phyloP scores from a whole-genome alignment of 2,888 invertebrate genomes.

The Seira ritae region DNA sequence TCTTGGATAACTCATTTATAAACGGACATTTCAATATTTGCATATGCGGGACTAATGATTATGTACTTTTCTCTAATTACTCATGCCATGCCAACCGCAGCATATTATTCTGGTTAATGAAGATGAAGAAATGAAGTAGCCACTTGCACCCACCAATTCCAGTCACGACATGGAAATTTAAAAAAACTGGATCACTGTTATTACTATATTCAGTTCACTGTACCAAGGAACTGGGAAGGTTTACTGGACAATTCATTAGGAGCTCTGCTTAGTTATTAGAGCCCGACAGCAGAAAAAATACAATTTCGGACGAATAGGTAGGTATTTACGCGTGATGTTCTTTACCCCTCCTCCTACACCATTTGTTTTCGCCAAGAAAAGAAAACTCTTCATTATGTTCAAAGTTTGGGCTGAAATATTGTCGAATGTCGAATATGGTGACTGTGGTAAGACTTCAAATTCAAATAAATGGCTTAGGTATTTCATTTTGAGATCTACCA shows the following conservation, averaged over 20 bases:
- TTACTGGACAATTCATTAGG: neutral
- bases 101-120: neutral
- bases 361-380: neutral
- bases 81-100: neutral
- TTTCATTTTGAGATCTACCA: too few species aligned
- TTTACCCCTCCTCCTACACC: neutral
- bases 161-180: neutral
- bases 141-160: neutral
- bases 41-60: neutral
- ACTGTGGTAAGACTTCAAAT: too few species aligned
- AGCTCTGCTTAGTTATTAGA: neutral
- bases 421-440: too few species aligned
- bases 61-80: slow-evolving; percentile 2
- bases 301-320: neutral
- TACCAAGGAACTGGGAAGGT: too few species aligned
- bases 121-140: neutral
- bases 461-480: too few species aligned
- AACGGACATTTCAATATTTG: neutral
- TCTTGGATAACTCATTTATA: neutral
- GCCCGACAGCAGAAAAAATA: neutral
- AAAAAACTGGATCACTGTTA: neutral
- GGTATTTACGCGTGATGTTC: neutral
- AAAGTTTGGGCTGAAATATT: too few species aligned
- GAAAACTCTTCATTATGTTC: too few species aligned
- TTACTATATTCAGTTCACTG: too few species aligned